Evolutionary conservation across 2,797 vertebrate species (phyloP), one percentile per base, ranked within the genome.

Genomic region (Ispidina lecontei): DNA sequence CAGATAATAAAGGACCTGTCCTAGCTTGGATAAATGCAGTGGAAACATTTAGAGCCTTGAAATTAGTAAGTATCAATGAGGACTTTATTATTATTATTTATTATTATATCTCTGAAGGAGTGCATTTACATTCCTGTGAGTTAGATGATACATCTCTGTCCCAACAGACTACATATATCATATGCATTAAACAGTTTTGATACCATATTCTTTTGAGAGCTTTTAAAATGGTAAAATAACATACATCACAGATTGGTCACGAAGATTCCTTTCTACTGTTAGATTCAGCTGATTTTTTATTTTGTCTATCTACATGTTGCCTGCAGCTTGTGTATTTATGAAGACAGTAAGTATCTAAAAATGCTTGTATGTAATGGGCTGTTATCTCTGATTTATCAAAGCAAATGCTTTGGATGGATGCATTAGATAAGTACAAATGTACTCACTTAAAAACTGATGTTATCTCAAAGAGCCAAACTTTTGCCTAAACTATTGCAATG

Each of bases 1-100:
- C 98, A 6, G 99, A 99, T 96, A 98, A 99, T 97, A 99, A 99
- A 95, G 98, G 98, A 29, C 99, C 98, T 3, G 98, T 99, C 31
- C 91, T 99, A 87, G 99, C 98, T 17, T 99, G 98, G 98, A 98
- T 99, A 68, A 98, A 99, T 49, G 98, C 98, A 3, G 98, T 99
- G 76, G 96, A 97, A 84, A 76, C 98, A 12, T 98, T 98, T 91
- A 96, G 83, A 95, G 97, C 97, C 46, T 97, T 99, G 41, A 96
- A 96, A 33, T 97, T 98, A 86, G 99, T 99, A 96, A 89, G 98
- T 96, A 71, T 73, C 29, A 76, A 31, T 51, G 10, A 63, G 9
- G 18, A 92, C 5, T 15, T 49, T 35, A 29, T 15, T 35, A 31
- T 64, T 56, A 8, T 19, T 51, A 14, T 9, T 39, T 47, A 23